Conservation (phyloP, 2,888 invertebrate species). For the Eupithecia centaureata region DNA sequence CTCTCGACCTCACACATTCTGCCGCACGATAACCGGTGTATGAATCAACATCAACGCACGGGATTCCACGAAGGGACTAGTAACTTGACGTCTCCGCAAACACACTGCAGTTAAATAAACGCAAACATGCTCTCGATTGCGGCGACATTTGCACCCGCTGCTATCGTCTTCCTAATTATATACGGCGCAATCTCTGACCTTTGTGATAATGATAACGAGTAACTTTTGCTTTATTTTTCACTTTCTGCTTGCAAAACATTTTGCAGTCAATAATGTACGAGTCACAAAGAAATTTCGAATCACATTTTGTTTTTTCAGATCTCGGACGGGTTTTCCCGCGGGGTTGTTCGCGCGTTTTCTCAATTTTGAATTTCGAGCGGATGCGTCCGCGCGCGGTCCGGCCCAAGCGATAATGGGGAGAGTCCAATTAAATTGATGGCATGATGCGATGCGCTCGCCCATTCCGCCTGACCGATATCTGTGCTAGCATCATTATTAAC, state of each 20-base stretch:
- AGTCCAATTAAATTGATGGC: constrained; percentile 73
- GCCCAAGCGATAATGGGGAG: constrained; percentile 72
- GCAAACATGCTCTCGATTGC: constrained; percentile 29
- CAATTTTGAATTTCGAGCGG: constrained; percentile 57
- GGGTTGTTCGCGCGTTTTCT: constrained; percentile 65
- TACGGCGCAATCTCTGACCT: constrained; percentile 63
- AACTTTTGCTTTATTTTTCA: constrained; percentile 32
- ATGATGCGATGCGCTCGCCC: constrained; percentile 67
- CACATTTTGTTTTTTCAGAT: background rate
- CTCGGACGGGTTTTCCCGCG: constrained; percentile 32
- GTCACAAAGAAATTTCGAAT: background rate
- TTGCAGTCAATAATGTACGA: background rate
- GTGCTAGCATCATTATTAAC: constrained; percentile 27
- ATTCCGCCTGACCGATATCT: constrained; percentile 78
- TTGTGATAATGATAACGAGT: constrained; percentile 54
- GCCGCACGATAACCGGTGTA: constrained; percentile 78
- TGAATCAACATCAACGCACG: constrained; percentile 69
- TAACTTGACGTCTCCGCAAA: constrained; percentile 59
- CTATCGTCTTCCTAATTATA: constrained; percentile 71
- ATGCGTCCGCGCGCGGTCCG: constrained; percentile 77
- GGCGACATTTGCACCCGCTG: constrained; percentile 75
- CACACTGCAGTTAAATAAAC: constrained; percentile 44
- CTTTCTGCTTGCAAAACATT: constrained; percentile 15
- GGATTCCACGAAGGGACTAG: constrained; percentile 74
- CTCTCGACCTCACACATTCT: constrained; percentile 77